Percentiles rank a stretch among this genome's conserved stretches.
Conservation (phyloP, 2,888 invertebrate genomes). For the Tricholauxania praeusta region DNA sequence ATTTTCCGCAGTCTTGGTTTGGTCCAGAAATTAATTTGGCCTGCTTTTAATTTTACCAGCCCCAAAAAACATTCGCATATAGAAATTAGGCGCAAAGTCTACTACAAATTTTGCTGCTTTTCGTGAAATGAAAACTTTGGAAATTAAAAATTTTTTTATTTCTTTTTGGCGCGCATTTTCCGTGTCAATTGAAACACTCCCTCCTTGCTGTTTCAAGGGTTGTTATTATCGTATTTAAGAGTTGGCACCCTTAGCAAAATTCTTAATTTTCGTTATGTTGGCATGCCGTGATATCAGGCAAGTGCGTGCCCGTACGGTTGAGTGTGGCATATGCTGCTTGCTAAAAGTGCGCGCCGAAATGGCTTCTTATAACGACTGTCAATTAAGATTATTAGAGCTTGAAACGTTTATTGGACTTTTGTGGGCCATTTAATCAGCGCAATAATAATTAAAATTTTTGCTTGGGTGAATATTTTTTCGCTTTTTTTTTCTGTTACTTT, state of each 20-base stretch:
- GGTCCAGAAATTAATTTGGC: constrained; percentile 20
- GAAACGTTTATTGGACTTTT: constrained; percentile 62
- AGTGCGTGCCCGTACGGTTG: too few species aligned
- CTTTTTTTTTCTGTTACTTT: not conserved
- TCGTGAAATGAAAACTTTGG: not conserved
- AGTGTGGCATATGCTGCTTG: constrained; percentile 11
- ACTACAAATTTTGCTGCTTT: too few species aligned
- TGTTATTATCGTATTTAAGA: not conserved
- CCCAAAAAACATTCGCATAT: not conserved
- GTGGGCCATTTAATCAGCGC: constrained; percentile 58
- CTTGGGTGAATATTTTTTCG: constrained; percentile 39
- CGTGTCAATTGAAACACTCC: not conserved
- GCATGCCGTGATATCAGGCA: too few species aligned
- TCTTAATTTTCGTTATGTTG: too few species aligned
- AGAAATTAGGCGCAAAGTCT: too few species aligned
- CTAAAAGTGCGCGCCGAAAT: constrained; percentile 13
- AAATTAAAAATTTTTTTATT: constrained; percentile 30
- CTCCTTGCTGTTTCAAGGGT: constrained; percentile 1
- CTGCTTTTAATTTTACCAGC: constrained; percentile 18
- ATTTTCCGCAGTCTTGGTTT: constrained; percentile 4
- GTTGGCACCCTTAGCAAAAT: too few species aligned
- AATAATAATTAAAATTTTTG: constrained; percentile 60
- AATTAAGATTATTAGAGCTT: constrained; percentile 67
- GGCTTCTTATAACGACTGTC: constrained; percentile 54
- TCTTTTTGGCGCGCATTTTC: not conserved